Percentiles rank a stretch among this genome's conserved stretches.
Conservation (phyloP, 2,888 invertebrate species). For the Ophion obscuratus region DNA sequence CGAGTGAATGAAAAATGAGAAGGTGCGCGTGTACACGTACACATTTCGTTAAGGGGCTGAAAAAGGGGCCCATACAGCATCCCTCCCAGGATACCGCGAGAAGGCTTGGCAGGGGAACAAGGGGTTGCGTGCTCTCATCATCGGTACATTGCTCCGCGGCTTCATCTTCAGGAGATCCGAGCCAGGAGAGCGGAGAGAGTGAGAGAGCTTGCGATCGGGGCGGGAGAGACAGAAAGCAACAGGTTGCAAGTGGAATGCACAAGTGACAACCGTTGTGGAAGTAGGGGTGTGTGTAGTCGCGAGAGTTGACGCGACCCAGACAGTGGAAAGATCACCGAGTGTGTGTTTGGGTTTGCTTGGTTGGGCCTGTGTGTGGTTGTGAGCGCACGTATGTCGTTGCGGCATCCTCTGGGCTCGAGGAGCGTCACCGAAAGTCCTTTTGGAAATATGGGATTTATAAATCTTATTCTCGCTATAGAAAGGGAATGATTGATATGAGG, state of each 20-base stretch:
- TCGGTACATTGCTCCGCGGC: constrained; percentile 51
- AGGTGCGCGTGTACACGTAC: neutral
- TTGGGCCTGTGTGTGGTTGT: constrained; percentile 64
- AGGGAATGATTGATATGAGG: neutral
- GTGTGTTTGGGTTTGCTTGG: constrained; percentile 7
- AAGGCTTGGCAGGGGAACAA: neutral
- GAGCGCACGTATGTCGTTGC: constrained; percentile 6
- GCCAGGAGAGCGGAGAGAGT: constrained; percentile 57
- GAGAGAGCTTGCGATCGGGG: constrained; percentile 59
- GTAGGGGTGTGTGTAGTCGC: constrained; percentile 53
- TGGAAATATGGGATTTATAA: neutral
- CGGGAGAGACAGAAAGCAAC: constrained; percentile 80
- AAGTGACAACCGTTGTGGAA: constrained; percentile 76
- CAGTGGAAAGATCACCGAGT: constrained; percentile 6
- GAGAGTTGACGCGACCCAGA: constrained; percentile 48
- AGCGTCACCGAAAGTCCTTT: neutral
- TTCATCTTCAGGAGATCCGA: constrained; percentile 39
- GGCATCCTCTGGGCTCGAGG: constrained; percentile 47
- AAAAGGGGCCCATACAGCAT: constrained; percentile 14
- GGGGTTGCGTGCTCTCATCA: constrained; percentile 39
- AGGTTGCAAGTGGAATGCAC: constrained; percentile 82
- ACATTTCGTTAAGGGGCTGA: neutral
- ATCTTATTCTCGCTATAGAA: neutral
- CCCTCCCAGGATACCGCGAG: constrained; percentile 30
- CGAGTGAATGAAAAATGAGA: constrained; percentile 14